These are phyloP conservation scores for Aphelenchoides besseyi DNA, from an alignment of 1,140 invertebrate genomes.

Conservation along the genomic window DNA sequence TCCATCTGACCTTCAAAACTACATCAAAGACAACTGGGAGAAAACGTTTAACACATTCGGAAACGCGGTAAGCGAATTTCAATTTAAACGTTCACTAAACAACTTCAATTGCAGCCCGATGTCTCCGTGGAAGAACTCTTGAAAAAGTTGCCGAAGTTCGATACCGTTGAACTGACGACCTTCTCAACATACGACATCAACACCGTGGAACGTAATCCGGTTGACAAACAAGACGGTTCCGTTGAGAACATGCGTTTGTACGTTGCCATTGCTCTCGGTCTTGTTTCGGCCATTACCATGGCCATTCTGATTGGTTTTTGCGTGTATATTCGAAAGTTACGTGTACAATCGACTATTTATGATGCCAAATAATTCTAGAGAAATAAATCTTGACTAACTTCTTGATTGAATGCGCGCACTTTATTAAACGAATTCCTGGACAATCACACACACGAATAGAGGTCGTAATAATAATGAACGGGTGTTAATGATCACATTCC, in stretches of 20 bases:
- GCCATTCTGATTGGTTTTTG: constrained; percentile 47
- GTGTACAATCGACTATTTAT: background rate
- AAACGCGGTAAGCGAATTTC: constrained; percentile 5
- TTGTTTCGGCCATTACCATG: constrained; percentile 50
- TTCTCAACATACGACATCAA: constrained; percentile 62
- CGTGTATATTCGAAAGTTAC: constrained; percentile 31
- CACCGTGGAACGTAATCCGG: constrained; percentile 50
- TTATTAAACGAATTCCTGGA: background rate
- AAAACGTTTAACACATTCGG: constrained; percentile 41
- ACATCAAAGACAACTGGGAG: constrained; percentile 56
- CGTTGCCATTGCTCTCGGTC: constrained; percentile 52
- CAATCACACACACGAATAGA: constrained; percentile 16
- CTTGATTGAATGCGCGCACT: constrained; percentile 4
- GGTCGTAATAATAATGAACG: background rate
- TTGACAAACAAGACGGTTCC: constrained; percentile 39
- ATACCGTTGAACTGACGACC: constrained; percentile 44
- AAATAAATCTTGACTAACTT: background rate
- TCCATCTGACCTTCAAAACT: constrained; percentile 52
- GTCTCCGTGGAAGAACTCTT: constrained; percentile 56
- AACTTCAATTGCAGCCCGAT: constrained; percentile 35
- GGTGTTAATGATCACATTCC: background rate
- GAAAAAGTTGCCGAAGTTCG: constrained; percentile 55
- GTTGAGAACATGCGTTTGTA: constrained; percentile 34
- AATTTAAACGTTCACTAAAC: background rate
- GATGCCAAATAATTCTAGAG: background rate